Base-by-base conservation (phyloP, 2,888 invertebrate species). In the Papilio demoleus region DNA sequence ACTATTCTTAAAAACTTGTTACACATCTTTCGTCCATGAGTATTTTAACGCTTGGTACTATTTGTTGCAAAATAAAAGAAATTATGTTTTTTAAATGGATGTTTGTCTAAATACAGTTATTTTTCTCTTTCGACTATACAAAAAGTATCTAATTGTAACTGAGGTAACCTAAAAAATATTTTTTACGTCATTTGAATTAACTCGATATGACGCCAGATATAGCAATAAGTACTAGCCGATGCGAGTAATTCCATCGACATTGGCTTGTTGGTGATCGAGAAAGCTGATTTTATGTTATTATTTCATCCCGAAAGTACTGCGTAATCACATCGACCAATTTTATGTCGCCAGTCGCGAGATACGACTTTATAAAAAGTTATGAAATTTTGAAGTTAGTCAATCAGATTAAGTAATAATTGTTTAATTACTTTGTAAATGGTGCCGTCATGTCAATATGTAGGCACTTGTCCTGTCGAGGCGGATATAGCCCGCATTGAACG, bases 231-330 rank as follows among this genome's bases (percentile, higher is more conserved):
- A 53, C 24, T 14, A 27, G n/a, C 19, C 27, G 50, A 64, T 36
- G 22, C n/a, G 47, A 34, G 34, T 38, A 56, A 56, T 42, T 53
- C 56, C 53, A 17, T 22, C 17, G 17, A 19, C 63, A 50, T 63
- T n/a, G 38, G 65, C 56, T 65, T 65, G 56, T 56, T 65, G 40
- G 56, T 27, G 56, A 56, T 42, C 38, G 40, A 38, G 65, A 56
- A 42, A 56, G 40, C 24, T 27, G 40, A 62, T 65, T 59, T 59
- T 59, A 38, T 38, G 59, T 24, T 59, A 59, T 34, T 22, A 14
- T 14, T 56, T 56, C n/a, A 58, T 12, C 38, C 38, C 59, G 59
- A 59, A 59, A 59, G 36, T 36, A 38, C 22, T 12, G 4, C 12
- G 17, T 58, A 19, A 36, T 17, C 6, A 36, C 17, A 11, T 17